phyloP scores from a whole-genome alignment of 2,888 invertebrate genomes.

The Thysanoteuthis rhombus region DNA sequence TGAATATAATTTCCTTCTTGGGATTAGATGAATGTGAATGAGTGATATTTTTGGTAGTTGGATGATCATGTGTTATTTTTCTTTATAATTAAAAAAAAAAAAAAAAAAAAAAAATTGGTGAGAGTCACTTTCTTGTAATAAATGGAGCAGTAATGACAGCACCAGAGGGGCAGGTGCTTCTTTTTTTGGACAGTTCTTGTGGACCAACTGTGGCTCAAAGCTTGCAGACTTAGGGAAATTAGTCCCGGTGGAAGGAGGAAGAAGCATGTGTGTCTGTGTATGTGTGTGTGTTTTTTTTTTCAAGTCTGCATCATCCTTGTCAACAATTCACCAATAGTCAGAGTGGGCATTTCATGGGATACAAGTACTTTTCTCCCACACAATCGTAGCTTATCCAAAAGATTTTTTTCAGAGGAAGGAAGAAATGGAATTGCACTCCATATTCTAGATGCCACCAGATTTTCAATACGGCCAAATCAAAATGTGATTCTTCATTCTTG shows the following conservation, averaged over 20 bases:
- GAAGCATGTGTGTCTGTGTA: no score
- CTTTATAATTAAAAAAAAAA: background rate
- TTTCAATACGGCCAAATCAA: background rate
- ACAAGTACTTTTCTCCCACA: background rate
- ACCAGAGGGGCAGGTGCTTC: background rate
- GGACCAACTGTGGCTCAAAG: background rate
- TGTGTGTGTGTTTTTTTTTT: background rate
- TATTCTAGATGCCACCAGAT: no score
- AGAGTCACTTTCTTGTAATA: background rate
- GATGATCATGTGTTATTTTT: background rate
- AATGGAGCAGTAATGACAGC: background rate
- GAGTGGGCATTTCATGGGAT: background rate
- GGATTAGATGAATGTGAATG: background rate
- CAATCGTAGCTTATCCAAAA: background rate
- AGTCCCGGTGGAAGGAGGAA: background rate
- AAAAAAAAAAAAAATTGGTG: background rate
- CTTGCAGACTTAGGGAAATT: background rate
- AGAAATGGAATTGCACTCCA: no score
- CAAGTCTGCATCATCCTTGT: no score
- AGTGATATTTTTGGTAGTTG: background rate
- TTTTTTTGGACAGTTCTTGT: conserved; percentile 12
- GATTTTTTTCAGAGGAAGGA: background rate
- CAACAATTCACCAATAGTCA: no score
- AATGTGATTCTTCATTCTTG: background rate
- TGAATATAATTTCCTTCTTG: background rate